These are phyloP conservation scores for Steinernema hermaphroditum DNA, from an alignment of 2,888 invertebrate genomes.

Conservation along the genomic window DNA sequence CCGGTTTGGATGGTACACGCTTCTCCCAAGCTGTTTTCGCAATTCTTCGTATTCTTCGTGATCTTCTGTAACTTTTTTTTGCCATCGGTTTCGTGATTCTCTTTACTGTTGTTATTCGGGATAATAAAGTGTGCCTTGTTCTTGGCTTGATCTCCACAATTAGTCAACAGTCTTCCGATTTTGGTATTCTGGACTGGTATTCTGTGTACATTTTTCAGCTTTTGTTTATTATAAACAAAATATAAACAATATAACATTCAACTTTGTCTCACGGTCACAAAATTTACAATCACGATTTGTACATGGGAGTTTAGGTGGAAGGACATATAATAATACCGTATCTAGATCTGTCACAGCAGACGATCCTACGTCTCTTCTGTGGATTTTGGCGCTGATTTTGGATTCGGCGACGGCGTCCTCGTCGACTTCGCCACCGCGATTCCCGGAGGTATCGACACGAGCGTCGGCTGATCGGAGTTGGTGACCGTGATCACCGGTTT, in stretches of 20 bases:
- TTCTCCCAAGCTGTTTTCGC: too few species aligned
- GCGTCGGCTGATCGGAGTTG: constrained; percentile 15
- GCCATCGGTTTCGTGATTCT: too few species aligned
- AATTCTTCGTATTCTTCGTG: too few species aligned
- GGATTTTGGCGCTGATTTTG: neutral
- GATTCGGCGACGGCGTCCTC: neutral
- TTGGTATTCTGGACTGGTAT: too few species aligned
- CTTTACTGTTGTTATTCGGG: too few species aligned
- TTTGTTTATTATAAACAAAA: constrained; percentile 30
- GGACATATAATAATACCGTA: neutral
- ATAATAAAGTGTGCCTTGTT: too few species aligned
- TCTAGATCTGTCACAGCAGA: neutral
- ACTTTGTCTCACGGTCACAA: constrained; percentile 25
- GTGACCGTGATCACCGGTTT: neutral
- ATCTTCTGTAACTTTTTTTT: too few species aligned
- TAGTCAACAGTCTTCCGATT: too few species aligned
- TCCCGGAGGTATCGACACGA: constrained; percentile 24
- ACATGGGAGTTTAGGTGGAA: constrained; percentile 22
- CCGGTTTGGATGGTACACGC: too few species aligned
- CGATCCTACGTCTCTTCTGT: constrained; percentile 4
- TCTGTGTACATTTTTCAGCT: neutral
- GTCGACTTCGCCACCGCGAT: neutral
- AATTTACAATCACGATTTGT: constrained; percentile 29
- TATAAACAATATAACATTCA: constrained; percentile 28
- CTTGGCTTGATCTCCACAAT: too few species aligned